Evolutionary conservation across 2,797 vertebrate species (phyloP), one percentile per base, ranked within the genome.

Genomic region (Anniella stebbinsi): DNA sequence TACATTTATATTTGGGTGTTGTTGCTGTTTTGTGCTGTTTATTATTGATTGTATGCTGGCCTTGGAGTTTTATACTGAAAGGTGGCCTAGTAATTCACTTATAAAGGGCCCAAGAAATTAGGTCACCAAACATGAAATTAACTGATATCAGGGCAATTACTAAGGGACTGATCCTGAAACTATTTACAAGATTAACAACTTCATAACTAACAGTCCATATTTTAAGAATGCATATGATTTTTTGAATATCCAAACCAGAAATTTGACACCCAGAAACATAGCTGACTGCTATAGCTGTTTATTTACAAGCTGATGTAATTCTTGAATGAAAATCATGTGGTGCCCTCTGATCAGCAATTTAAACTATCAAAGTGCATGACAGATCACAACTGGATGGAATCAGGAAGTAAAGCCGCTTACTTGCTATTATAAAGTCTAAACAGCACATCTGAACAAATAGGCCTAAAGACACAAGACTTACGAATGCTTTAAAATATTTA

Each of bases 311-410:
- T 41, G 75, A 88, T 91, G 93, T 92, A 88, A 88, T 73, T 87
- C 94, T 82, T 82, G 84, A 93, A 89, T 0, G 0, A 93, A 94
- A 93, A 60, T 30, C 48, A 89, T 1, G 0, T 66, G 77, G 90
- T 63, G 36, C 30, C 63, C 30, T 69, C 83, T 92, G 72, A 88
- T 94, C 91, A 93, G 82, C 0, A 0, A 91, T 92, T 75, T 91
- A 89, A 89, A 91, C 95, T 92, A 93, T 89, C 86, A 95, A 93
- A 95, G 70, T 38, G 80, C 73, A 84, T n/a, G 30, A 17, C 67
- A 93, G 92, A 93, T 54, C 81, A 90, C 67, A 83, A 87, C 1
- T 77, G 18, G 76, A 84, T 41, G 57, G 87, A 92, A 94, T 36
- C 76, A 89, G 87, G 28, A 48, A 90, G 60, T 0, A 88, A 89